Evolutionary conservation across 2,888 invertebrate genomes (phyloP), one percentile per base, ranked within the genome.

Genomic region (Pristionchus japonicus): DNA sequence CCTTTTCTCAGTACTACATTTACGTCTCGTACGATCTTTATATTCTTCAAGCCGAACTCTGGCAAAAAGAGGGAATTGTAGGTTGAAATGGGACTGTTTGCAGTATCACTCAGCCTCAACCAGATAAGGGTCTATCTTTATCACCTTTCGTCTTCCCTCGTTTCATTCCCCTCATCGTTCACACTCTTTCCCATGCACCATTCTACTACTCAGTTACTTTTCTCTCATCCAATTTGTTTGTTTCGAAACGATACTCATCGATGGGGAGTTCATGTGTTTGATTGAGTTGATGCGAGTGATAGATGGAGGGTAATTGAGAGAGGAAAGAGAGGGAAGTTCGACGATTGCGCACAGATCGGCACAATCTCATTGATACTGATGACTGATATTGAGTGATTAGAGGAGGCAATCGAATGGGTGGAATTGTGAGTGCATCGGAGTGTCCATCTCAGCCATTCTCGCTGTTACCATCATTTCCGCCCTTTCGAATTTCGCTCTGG

Each of bases 231-330:
- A 23, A 61, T n/a, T 61, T 67, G 67, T 67, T 67, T 67, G 67
- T 67, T 67, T 67, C 67, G 31, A 67, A 67, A 67, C 34, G 67
- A 67, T 67, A 67, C 67, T n/a, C n/a, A n/a, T n/a, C n/a, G n/a
- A n/a, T n/a, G n/a, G n/a, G n/a, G n/a, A n/a, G n/a, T n/a, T n/a
- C n/a, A n/a, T n/a, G n/a, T n/a, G 67, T 67, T 27, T 15, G 67
- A 17, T 67, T 15, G 61, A 31, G 67, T 67, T 67, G 34, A 27
- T 67, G 31, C 34, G 67, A 34, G n/a, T 64, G 64, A 11, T 27
- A 67, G 67, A 67, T 31, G 34, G 31, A 34, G 67, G 34, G 13
- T 2, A 15, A 67, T 34, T n/a, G 67, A 37, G 67, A 67, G 67
- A 67, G 17, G 67, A 34, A 34, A 27, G 15, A 34, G 67, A 67